A percentile compares a stretch with the other conserved stretches of the same genome.
Conservation (phyloP, 1,140 invertebrate species). For the Zaprionus inermis region DNA sequence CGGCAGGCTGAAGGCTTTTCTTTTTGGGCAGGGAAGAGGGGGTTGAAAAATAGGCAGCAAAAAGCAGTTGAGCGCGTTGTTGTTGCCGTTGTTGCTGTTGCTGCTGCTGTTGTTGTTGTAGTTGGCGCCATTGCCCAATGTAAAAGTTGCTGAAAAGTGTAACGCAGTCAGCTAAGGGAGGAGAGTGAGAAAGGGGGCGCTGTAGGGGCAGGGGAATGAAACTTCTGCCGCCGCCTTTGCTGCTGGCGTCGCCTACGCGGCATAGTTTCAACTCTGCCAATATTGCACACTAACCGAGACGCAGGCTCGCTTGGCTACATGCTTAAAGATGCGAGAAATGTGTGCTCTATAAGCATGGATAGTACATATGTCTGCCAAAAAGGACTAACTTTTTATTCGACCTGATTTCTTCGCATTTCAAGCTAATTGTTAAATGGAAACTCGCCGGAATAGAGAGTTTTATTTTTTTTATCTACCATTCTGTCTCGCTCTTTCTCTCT, state of each 20-base stretch:
- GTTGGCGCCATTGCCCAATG: constrained; percentile 75
- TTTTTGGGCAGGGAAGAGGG: constrained; percentile 45
- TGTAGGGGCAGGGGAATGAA: neutral
- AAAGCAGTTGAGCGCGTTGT: constrained; percentile 22
- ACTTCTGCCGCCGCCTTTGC: constrained; percentile 22
- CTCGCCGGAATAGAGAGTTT: neutral
- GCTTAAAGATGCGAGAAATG: neutral
- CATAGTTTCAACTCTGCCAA: constrained; percentile 73
- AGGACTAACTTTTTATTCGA: no score
- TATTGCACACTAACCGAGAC: constrained; percentile 27
- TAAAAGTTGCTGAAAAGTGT: constrained; percentile 81
- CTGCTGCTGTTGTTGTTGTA: constrained; percentile 58
- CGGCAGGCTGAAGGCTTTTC: constrained; percentile 28
- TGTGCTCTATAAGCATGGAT: neutral
- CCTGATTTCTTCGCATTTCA: no score
- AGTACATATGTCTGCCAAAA: no score
- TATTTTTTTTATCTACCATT: no score
- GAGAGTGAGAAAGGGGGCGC: neutral
- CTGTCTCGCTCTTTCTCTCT: neutral
- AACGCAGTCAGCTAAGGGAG: constrained; percentile 63
- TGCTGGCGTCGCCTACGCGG: constrained; percentile 67
- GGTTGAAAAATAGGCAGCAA: constrained; percentile 65
- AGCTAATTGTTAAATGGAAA: no score
- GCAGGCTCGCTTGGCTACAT: neutral
- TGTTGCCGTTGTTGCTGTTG: constrained; percentile 41